These are phyloP conservation scores for Pachycephus smyrnensis DNA, from an alignment of 2,888 invertebrate genomes.

Conservation along the genomic window DNA sequence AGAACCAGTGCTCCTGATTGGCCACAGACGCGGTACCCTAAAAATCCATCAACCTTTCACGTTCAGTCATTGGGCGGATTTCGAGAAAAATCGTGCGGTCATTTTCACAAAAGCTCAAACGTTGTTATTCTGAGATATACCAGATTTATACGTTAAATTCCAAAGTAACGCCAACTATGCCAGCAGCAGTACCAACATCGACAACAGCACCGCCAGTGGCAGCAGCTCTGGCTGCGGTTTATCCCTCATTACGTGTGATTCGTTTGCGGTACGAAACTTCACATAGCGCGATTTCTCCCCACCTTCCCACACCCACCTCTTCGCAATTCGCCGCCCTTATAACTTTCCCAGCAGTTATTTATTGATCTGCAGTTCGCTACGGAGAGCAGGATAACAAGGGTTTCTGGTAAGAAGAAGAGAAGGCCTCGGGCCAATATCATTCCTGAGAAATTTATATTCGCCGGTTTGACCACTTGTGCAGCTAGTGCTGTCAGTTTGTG, in stretches of 20 bases:
- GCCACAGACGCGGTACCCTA: too few species aligned
- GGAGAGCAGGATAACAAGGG: conserved; percentile 43
- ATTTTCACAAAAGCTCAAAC: too few species aligned
- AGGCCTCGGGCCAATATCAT: conserved; percentile 27
- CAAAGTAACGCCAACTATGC: too few species aligned
- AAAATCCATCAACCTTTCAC: too few species aligned
- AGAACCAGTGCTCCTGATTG: too few species aligned
- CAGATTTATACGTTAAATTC: too few species aligned
- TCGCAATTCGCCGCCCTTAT: not conserved
- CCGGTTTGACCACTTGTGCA: not conserved
- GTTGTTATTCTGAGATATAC: too few species aligned
- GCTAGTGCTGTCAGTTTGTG: too few species aligned
- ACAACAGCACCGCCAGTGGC: not conserved
- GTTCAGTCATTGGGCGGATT: too few species aligned
- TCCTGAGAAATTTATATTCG: conserved; percentile 20
- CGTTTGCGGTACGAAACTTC: conserved; percentile 42
- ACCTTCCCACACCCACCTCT: not conserved
- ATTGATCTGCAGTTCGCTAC: conserved; percentile 44
- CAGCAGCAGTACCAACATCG: not conserved
- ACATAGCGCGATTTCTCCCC: conserved; percentile 8
- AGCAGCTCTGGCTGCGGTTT: conserved; percentile 42
- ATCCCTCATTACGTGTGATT: conserved; percentile 53
- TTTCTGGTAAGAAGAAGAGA: conserved; percentile 26
- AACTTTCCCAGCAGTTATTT: conserved; percentile 35
- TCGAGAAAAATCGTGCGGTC: too few species aligned